Evolutionary conservation across 2,888 invertebrate genomes (phyloP).

Genomic region (Achlya flavicornis): DNA sequence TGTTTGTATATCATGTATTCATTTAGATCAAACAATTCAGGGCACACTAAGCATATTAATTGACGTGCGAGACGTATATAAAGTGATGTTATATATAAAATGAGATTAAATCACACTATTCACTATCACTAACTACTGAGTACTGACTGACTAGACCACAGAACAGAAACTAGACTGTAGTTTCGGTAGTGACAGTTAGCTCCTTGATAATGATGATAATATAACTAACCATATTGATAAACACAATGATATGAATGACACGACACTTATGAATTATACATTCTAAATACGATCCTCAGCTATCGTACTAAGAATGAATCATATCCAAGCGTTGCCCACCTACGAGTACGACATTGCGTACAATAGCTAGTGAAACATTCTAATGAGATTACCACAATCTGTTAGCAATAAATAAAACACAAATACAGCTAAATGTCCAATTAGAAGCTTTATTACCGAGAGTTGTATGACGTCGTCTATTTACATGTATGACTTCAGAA

Average conservation of each 20-base stretch:
- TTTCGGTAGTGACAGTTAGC: neutral
- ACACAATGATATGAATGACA: neutral
- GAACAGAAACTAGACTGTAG: too few relatives aligned
- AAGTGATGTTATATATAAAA: neutral
- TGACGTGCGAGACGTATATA: too few relatives aligned
- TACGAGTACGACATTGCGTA: neutral
- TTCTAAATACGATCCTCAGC: neutral
- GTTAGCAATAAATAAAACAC: neutral
- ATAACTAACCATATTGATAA: neutral
- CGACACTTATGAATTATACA: neutral
- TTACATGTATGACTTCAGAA: conserved; percentile 34
- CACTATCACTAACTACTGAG: neutral
- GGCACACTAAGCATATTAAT: neutral
- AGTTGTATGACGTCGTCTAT: conserved; percentile 28
- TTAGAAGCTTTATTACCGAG: conserved; percentile 16
- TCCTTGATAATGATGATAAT: neutral
- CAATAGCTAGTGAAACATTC: neutral
- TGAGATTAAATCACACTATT: neutral
- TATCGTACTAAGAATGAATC: neutral
- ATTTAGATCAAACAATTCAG: neutral
- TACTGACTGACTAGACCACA: neutral
- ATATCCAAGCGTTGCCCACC: neutral
- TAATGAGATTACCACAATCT: conserved; percentile 3
- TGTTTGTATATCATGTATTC: conserved; percentile 1
- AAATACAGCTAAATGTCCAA: neutral